Evolutionary conservation across 1,140 invertebrate genomes (phyloP), one percentile per base, ranked within the genome.

Genomic region (Drosophila nasuta): DNA sequence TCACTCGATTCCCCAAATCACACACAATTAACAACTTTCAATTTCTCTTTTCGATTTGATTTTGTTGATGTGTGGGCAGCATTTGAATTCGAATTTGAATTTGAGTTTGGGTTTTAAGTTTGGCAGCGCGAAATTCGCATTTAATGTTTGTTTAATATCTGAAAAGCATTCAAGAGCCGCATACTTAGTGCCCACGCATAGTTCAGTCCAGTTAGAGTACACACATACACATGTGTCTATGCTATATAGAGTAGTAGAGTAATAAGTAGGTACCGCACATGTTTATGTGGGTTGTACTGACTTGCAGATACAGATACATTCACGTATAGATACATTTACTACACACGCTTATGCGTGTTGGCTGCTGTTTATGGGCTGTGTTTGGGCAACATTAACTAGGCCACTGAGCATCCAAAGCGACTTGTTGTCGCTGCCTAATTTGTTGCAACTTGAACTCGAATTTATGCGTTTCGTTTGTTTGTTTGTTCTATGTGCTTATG

Each of bases 121-220:
- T 58, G 48, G 20, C 17, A 51, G 48, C 41, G 49, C 70, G 49
- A 56, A 68, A 56, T 75, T 75, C 62, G 75, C 62, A 66, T 73
- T 62, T 79, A 80, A 83, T 87, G 83, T 80, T 87, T 82, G 67
- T 74, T 79, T 73, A 71, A 88, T 88, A 86, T 75, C 81, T 76
- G 57, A 71, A 74, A 86, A 54, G 60, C 66, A 75, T 64, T 75
- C 72, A 75, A 78, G 74, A 81, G 85, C 41, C 85, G 74, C 73
- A 87, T 89, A 87, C 85, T 87, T 87, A 89, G 77, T 72, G 85
- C 83, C 83, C 83, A 88, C 83, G 77, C 75, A 25, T 25, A 25
- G 20, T 4, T 25, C 20, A 51, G 73, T 52, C 68, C 71, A 82
- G 79, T 82, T 85, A 78, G 77, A 70, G 46, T 48, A 41, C 15